Evolutionary conservation across 2,113 vertebrate genomes (phyloP).

Genomic region (Crotalus viridis): DNA sequence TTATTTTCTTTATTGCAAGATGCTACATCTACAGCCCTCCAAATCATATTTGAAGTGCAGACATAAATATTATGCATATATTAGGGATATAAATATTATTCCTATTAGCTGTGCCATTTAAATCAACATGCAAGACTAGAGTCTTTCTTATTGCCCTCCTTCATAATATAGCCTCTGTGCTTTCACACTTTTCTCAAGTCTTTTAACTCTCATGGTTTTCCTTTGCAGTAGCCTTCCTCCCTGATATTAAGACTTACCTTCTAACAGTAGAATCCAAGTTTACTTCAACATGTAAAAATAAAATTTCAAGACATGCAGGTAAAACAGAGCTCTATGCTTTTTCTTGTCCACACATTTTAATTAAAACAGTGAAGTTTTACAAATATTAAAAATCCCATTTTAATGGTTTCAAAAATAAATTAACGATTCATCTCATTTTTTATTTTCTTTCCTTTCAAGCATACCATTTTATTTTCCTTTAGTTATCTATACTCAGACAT

Average conservation of each 20-base stretch:
- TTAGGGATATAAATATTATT: too few relatives aligned
- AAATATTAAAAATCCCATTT: too few relatives aligned
- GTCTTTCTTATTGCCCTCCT: background rate
- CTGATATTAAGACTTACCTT: background rate
- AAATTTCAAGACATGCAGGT: too few relatives aligned
- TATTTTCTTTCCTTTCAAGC: too few relatives aligned
- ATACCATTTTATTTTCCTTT: too few relatives aligned
- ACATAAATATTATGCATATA: too few relatives aligned
- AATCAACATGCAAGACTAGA: background rate
- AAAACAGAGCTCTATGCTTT: background rate
- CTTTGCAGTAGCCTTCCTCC: background rate
- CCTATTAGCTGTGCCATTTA: background rate
- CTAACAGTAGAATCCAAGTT: too few relatives aligned
- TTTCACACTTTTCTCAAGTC: background rate
- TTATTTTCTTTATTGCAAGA: background rate
- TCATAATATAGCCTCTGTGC: background rate
- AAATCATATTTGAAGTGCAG: background rate
- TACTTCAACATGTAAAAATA: too few relatives aligned
- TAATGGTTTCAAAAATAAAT: too few relatives aligned
- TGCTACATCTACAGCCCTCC: background rate
- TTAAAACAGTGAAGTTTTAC: too few relatives aligned
- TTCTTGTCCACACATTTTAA: background rate
- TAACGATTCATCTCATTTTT: too few relatives aligned
- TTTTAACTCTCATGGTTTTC: background rate
- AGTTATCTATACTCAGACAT: too few relatives aligned